Evolutionary conservation across 2,113 vertebrate genomes (phyloP), one percentile per base, ranked within the genome.

Genomic region (Aphelocoma coerulescens): DNA sequence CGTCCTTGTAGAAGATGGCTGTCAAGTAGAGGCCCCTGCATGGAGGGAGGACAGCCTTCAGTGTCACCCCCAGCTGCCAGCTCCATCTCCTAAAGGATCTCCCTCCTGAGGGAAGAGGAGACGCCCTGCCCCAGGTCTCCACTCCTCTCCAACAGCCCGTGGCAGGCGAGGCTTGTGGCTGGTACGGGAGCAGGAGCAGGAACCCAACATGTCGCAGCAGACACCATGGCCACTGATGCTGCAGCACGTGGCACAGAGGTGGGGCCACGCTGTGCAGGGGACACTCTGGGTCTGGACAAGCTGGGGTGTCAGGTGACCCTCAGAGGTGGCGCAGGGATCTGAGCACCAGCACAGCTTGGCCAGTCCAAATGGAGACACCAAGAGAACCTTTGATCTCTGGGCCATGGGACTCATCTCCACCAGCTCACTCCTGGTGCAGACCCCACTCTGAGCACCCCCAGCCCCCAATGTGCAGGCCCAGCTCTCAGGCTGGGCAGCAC

Each of bases 1-100:
- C 99, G 0, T 99, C 99, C 96, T 98, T 98, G 97, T 99, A 99
- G 97, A 99, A 98, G 92, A 99, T 98, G 59, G 98, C 98, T 9
- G 98, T 98, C 91, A 99, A 91, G 90, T 99, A 99, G 49, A 99
- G 98, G 46, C 98, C 99, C 96, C 99, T 99, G 96, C 23, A 18
- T 44, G 22, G 49, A 93, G 55, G 63, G 16, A 78, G 55, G 27
- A n/a, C 11, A 91, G 28, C 41, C 17, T 23, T 33, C 35, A 48
- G 71, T 9, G 32, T 23, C 41, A 63, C 7, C 10, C 4, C 7
- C 1, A 13, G n/a, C 20, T 26, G 15, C 33, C 44, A 75, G 18
- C 37, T 76, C 43, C 13, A 28, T 26, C 66, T 84, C 22, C 63
- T 44, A 46, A 49, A 52, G 19, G 20, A 22, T 39, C 8, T 35